Percentiles rank a stretch among this genome's conserved stretches.
Conservation (phyloP, 2,797 vertebrate genomes). For the Cossypha dichroa region DNA sequence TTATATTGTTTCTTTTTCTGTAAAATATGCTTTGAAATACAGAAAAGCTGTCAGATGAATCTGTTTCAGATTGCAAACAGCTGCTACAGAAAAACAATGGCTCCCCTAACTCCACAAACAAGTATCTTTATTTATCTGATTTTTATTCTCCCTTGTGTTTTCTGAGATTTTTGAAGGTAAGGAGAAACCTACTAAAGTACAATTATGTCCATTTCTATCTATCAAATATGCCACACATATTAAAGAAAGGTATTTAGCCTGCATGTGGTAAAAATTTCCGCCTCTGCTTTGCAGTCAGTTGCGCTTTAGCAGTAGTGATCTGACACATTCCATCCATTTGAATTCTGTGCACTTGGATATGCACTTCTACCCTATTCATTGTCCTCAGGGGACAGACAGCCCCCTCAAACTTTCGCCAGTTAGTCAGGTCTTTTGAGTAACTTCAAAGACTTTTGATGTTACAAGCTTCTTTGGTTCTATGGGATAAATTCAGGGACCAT, state of each 20-base stretch:
- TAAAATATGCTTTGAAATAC: background rate
- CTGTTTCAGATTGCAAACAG: background rate
- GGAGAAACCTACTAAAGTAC: background rate
- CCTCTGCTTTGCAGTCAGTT: background rate
- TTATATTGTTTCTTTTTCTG: background rate
- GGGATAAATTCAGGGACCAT: background rate
- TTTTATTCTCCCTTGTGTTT: background rate
- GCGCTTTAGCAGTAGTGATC: background rate
- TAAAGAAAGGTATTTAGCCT: background rate
- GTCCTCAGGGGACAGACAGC: background rate
- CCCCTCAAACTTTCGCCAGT: background rate
- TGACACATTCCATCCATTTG: background rate
- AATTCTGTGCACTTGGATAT: background rate
- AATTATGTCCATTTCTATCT: background rate
- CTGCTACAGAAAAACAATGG: background rate
- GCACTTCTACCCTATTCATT: background rate
- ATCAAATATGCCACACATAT: background rate
- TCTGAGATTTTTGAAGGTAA: background rate
- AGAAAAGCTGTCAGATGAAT: background rate
- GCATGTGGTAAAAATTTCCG: background rate
- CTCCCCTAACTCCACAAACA: background rate
- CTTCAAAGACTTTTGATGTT: background rate
- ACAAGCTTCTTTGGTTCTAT: background rate
- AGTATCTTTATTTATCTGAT: background rate
- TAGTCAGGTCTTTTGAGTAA: background rate